A percentile compares a stretch with the other conserved stretches of the same genome.
Conservation (phyloP, 2,113 vertebrate genomes). For the Phylloscopus whistleri region DNA sequence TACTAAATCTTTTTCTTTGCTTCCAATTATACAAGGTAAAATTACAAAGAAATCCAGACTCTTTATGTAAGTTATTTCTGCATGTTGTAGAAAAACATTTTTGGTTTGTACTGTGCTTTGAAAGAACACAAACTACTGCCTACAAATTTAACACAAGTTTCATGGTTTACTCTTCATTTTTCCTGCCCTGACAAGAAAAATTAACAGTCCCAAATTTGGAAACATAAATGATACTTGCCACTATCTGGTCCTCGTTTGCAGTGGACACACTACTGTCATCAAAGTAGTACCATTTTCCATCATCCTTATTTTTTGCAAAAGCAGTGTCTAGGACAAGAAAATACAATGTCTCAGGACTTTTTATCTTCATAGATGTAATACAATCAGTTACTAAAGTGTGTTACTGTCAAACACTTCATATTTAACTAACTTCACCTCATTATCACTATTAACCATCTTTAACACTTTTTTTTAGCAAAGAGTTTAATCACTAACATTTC, state of each 20-base stretch:
- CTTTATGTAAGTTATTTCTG: neutral
- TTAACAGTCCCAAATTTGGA: neutral
- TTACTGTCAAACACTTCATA: neutral
- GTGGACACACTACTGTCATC: conserved; percentile 96
- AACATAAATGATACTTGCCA: conserved; percentile 81
- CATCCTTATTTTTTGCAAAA: conserved; percentile 95
- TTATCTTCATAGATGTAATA: neutral
- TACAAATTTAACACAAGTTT: neutral
- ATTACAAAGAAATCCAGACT: neutral
- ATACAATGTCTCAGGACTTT: neutral
- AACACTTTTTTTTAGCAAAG: neutral
- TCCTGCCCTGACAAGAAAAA: neutral
- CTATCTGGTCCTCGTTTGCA: conserved; percentile 93
- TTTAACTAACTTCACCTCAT: neutral
- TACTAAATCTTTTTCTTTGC: neutral
- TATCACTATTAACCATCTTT: neutral
- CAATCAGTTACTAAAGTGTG: neutral
- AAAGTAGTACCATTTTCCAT: conserved; percentile 97
- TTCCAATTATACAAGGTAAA: neutral
- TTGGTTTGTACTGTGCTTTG: neutral
- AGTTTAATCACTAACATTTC: neutral
- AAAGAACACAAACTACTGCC: neutral
- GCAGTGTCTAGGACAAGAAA: conserved; percentile 85
- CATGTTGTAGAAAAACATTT: neutral
- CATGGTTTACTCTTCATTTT: neutral